Percentiles rank a stretch among this genome's conserved stretches.
Conservation (phyloP, 53 echinoderm and acorn worm species). For the Echinometra lucunter region DNA sequence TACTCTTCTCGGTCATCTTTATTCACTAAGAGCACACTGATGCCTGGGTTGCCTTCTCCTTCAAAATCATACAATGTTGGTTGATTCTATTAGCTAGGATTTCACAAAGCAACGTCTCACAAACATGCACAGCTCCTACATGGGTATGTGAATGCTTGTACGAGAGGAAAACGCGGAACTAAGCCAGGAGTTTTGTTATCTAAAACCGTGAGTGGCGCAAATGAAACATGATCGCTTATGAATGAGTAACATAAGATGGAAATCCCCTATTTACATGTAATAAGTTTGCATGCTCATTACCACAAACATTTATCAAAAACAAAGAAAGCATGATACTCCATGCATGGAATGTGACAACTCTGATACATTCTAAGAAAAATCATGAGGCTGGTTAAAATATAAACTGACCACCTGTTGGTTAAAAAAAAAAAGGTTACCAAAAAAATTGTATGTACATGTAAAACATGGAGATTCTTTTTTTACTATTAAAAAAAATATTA, state of each 20-base stretch:
- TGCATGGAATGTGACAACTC: not conserved
- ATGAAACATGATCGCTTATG: not conserved
- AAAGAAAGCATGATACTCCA: not conserved
- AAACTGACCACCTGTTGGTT: too few relatives aligned
- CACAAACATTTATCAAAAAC: not conserved
- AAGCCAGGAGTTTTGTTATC: not conserved
- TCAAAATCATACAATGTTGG: too few relatives aligned
- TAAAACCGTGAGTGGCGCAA: not conserved
- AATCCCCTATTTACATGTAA: not conserved
- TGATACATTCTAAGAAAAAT: too few relatives aligned
- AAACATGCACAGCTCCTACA: not conserved
- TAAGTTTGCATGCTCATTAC: not conserved
- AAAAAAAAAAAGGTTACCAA: too few relatives aligned
- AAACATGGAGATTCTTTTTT: too few relatives aligned
- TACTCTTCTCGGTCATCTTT: too few relatives aligned
- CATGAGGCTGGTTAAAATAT: too few relatives aligned
- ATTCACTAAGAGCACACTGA: too few relatives aligned
- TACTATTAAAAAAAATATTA: too few relatives aligned
- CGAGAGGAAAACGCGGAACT: not conserved
- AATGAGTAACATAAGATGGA: not conserved
- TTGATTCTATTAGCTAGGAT: too few relatives aligned
- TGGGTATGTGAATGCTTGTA: not conserved
- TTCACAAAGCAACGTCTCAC: not conserved
- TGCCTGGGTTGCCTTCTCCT: too few relatives aligned
- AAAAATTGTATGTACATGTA: too few relatives aligned